Conservation (phyloP, 2,113 vertebrate genomes). For the Tauraco erythrolophus region DNA sequence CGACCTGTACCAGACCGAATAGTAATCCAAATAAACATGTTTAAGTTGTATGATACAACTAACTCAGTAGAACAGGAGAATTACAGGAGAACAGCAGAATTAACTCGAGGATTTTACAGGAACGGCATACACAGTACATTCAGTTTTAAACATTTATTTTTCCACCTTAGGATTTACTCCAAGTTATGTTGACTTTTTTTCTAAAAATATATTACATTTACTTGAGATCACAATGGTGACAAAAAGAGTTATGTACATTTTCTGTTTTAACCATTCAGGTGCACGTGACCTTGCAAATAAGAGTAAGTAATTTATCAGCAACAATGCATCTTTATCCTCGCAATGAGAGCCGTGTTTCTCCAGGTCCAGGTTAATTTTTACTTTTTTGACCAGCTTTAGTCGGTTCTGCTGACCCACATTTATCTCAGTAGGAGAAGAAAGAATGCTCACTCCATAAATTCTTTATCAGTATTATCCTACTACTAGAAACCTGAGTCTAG, state of each 20-base stretch:
- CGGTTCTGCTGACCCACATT: not conserved
- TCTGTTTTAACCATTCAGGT: slow-evolving; percentile 4
- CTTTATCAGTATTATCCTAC: not conserved
- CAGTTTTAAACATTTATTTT: slow-evolving; percentile 58
- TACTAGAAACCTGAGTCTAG: not conserved
- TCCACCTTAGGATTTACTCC: not conserved
- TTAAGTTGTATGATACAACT: not conserved
- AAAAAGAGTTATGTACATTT: not conserved
- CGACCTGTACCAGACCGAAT: not conserved
- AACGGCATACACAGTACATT: not conserved
- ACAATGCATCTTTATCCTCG: not conserved
- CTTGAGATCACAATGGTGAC: not conserved
- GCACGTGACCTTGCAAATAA: not conserved
- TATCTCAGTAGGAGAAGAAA: not conserved
- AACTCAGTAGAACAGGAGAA: not conserved
- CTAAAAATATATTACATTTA: slow-evolving; percentile 36
- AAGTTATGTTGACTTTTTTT: not conserved
- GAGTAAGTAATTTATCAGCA: not conserved
- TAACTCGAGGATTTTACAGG: not conserved
- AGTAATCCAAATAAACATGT: not conserved
- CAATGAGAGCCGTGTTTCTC: not conserved
- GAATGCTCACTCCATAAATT: not conserved
- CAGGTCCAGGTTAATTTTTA: not conserved
- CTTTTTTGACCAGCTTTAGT: not conserved
- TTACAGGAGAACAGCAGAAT: not conserved